Conservation (phyloP, 2,888 invertebrate genomes). For the Cerastoderma edule region DNA sequence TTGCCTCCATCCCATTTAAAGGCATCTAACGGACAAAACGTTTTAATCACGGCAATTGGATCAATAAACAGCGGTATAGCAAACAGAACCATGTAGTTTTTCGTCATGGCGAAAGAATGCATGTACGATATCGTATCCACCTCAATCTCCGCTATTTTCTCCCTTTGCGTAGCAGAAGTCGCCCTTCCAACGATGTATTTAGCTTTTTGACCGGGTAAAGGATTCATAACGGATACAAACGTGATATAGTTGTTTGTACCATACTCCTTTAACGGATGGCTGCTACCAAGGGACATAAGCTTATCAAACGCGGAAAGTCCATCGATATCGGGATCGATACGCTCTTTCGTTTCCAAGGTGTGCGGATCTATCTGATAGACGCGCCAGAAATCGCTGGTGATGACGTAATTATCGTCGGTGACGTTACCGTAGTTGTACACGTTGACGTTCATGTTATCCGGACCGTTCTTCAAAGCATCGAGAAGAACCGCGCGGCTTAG, state of each 20-base stretch:
- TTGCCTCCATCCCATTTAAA: constrained; percentile 70
- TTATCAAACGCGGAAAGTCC: constrained; percentile 29
- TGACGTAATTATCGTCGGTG: constrained; percentile 36
- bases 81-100: constrained; percentile 73
- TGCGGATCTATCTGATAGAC: constrained; percentile 56
- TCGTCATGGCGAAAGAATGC: constrained; percentile 77
- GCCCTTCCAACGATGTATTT: constrained; percentile 68
- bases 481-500: constrained; percentile 43
- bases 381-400: constrained; percentile 70
- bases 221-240: constrained; percentile 68
- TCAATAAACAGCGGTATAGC: constrained; percentile 73
- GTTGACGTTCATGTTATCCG: constrained; percentile 70
- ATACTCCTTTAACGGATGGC: constrained; percentile 77
- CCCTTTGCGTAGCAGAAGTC: constrained; percentile 63
- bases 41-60: constrained; percentile 63
- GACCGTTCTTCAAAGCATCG: constrained; percentile 49
- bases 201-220: constrained; percentile 61
- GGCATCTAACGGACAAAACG: constrained; percentile 65
- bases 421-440: constrained; percentile 47
- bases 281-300: constrained; percentile 70
- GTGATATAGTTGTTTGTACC: constrained; percentile 68
- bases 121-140: constrained; percentile 75
- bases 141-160: constrained; percentile 68
- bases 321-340: constrained; percentile 35
- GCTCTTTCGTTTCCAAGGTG: constrained; percentile 25